Evolutionary conservation across 2,888 invertebrate genomes (phyloP), one percentile per base, ranked within the genome.

Genomic region (Protodeltote pygarga): DNA sequence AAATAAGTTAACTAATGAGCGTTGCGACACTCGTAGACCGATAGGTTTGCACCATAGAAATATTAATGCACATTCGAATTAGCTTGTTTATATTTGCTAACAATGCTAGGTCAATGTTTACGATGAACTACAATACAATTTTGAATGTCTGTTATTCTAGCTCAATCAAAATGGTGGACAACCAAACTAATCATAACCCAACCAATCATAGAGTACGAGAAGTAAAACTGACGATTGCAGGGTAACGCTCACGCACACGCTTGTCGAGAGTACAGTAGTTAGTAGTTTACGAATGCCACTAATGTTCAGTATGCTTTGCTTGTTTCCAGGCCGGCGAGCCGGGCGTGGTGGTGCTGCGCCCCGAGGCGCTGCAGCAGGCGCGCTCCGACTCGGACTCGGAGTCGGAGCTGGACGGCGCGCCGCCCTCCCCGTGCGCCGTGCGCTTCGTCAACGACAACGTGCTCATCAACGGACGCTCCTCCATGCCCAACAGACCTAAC

Each of bases 381-480:
- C 91, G 90, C 47, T 88, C 92, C 49, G 80, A 72, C 47, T 72
- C 74, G 5, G 87, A 75, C 34, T 70, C 71, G 14, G 81, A 77
- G 16, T 39, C 44, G 16, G 75, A 66, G 51, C 57, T 40, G 49
- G 81, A 75, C 65, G 66, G 93, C 66, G 94, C 95, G 95, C 61
- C 96, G 55, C 96, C 96, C 24, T 95, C 96, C 73, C 97, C 97
- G 20, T 96, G 96, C 89, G 94, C 95, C 89, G 95, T 97, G 73
- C 94, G 94, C 71, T 97, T 97, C 91, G 93, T 95, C 84, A 97
- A 97, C 91, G 97, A 96, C 88, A 97, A 97, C 89, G 94, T 97
- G 82, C 95, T 97, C 87, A 97, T 97, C 92, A 97, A 97, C 92
- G 97, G 97, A 50, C 95, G 95, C 86, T 97, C 97, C 81, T 97